These are phyloP conservation scores for Muscicapa adusta DNA, from an alignment of 2,113 vertebrate species.

Conservation along the genomic window DNA sequence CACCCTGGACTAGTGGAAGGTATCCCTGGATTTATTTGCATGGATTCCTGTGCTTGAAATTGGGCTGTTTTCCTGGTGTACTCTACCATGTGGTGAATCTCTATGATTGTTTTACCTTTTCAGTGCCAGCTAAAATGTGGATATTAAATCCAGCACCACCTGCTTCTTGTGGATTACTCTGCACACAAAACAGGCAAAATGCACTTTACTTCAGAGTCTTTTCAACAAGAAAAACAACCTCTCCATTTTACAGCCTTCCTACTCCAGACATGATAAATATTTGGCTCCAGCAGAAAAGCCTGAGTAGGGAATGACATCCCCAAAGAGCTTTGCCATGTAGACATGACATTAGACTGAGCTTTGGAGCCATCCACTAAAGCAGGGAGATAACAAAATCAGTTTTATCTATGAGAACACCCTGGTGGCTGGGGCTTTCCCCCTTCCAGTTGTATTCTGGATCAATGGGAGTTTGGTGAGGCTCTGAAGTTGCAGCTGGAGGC, in stretches of 20 bases:
- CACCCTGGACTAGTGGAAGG: background rate
- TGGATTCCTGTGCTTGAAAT: background rate
- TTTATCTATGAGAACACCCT: background rate
- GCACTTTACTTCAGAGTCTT: background rate
- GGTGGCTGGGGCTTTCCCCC: rapidly evolving
- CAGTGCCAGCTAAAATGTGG: background rate
- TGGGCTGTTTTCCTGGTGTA: background rate
- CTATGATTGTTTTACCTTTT: background rate
- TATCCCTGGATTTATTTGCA: background rate
- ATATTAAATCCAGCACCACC: background rate
- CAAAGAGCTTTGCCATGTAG: background rate
- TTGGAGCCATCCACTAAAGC: background rate
- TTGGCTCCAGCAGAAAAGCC: background rate
- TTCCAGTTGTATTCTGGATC: background rate
- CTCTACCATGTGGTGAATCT: background rate
- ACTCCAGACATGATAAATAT: background rate
- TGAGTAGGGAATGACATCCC: background rate
- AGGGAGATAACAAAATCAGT: background rate
- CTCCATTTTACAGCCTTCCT: background rate
- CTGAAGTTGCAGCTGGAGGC: background rate
- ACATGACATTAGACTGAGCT: background rate
- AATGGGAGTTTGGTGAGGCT: background rate
- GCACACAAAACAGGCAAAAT: background rate
- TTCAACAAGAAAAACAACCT: background rate
- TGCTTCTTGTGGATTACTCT: background rate